These are phyloP conservation scores for Gonatopus flavifemur DNA, from an alignment of 1,140 invertebrate species.

Conservation along the genomic window DNA sequence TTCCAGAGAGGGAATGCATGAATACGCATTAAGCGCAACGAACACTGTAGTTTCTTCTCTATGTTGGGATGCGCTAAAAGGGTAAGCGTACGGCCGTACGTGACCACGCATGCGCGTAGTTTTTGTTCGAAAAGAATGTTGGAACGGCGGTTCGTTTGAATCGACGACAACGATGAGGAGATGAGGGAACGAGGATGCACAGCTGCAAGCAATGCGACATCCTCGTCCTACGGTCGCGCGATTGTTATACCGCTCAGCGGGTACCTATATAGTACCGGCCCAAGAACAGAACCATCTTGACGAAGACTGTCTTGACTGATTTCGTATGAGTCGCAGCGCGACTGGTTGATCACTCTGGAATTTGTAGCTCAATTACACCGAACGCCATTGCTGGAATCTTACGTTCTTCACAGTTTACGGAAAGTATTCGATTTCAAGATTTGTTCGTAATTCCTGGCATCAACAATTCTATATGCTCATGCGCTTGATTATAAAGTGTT, in stretches of 20 bases:
- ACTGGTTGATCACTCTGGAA: conserved; percentile 56
- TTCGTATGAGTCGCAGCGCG: conserved; percentile 51
- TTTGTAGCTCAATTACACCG: conserved; percentile 58
- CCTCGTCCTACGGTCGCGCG: conserved; percentile 26
- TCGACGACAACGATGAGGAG: no score
- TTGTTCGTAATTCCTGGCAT: no score
- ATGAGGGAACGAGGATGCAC: not conserved
- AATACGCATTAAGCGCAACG: conserved; percentile 44
- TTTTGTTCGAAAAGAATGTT: conserved; percentile 52
- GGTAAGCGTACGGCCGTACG: conserved; percentile 42
- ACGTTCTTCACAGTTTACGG: not conserved
- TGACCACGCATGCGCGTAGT: conserved; percentile 48
- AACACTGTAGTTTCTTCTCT: not conserved
- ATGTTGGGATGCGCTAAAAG: conserved; percentile 38
- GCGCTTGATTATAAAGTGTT: no score
- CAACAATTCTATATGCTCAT: no score
- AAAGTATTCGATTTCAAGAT: not conserved
- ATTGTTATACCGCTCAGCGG: no score
- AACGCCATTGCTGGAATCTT: conserved; percentile 17
- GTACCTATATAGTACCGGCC: no score
- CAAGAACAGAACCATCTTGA: no score
- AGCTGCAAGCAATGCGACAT: conserved; percentile 4
- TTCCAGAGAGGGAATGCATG: conserved; percentile 34
- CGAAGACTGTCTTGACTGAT: no score
- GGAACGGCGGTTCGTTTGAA: conserved; percentile 56